phyloP scores from a whole-genome alignment of 2,797 vertebrate genomes.

The Rhodeus uyekii region DNA sequence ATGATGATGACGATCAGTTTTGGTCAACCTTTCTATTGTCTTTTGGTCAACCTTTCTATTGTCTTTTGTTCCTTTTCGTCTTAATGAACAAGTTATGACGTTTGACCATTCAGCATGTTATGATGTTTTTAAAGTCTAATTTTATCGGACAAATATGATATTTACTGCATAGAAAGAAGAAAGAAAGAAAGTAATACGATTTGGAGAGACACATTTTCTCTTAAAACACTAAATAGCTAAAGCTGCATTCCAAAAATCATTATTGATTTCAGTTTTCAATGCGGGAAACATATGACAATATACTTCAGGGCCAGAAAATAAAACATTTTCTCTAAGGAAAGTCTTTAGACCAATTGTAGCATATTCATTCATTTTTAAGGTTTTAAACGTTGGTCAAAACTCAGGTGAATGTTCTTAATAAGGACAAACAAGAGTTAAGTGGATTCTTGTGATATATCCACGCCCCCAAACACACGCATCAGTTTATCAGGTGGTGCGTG shows the following conservation, averaged over 20 bases:
- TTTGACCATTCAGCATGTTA: background rate
- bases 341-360: background rate
- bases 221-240: background rate
- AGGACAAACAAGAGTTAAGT: background rate
- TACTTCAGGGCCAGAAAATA: background rate
- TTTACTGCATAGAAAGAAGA: background rate
- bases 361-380: background rate
- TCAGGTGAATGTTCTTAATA: background rate
- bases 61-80: background rate
- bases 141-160: background rate
- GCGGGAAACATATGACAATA: background rate
- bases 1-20: background rate
- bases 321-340: background rate
- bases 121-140: background rate
- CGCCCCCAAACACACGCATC: constrained; percentile 14
- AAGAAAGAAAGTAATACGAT: background rate
- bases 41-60: background rate
- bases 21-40: background rate
- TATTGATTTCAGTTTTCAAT: background rate
- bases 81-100: background rate
- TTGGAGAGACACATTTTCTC: background rate
- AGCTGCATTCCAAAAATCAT: background rate
- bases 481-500: constrained; percentile 51
- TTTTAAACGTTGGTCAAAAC: background rate
- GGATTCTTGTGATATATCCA: constrained; percentile 8